Evolutionary conservation across 2,113 vertebrate species (phyloP).

Genomic region (Hemicordylus capensis): DNA sequence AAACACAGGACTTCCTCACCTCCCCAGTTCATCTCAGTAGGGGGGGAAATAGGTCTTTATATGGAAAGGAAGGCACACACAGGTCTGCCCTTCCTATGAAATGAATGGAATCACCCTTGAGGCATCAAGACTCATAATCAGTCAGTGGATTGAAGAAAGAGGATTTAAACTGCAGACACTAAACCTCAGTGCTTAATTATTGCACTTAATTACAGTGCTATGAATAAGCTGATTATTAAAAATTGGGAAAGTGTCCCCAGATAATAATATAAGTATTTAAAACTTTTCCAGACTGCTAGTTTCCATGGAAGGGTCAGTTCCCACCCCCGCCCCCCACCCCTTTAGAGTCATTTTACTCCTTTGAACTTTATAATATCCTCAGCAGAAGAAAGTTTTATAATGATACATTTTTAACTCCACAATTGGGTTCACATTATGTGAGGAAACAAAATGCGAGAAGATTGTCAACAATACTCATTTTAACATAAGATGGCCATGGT

Average conservation of each 20-base stretch:
- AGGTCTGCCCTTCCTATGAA: background rate
- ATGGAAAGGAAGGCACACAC: background rate
- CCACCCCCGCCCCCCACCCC: background rate
- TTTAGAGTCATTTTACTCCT: background rate
- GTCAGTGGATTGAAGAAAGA: background rate
- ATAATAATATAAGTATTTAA: background rate
- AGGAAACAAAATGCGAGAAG: background rate
- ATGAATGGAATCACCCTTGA: background rate
- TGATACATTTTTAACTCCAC: constrained; percentile 18
- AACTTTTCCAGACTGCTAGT: background rate
- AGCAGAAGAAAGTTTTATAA: background rate
- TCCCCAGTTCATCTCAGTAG: too few relatives aligned
- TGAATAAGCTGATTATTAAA: background rate
- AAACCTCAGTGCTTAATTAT: background rate
- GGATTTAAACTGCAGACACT: background rate
- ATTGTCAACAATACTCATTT: background rate
- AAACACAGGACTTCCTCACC: background rate
- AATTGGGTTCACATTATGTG: constrained; percentile 12
- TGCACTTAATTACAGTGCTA: background rate
- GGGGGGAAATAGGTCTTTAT: background rate
- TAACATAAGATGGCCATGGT: background rate
- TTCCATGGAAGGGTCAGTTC: background rate
- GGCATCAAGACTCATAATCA: background rate
- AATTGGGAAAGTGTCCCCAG: constrained; percentile 7
- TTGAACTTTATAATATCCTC: background rate